Evolutionary conservation across 2,797 vertebrate genomes (phyloP).

Genomic region (Neopelma chrysocephalum): DNA sequence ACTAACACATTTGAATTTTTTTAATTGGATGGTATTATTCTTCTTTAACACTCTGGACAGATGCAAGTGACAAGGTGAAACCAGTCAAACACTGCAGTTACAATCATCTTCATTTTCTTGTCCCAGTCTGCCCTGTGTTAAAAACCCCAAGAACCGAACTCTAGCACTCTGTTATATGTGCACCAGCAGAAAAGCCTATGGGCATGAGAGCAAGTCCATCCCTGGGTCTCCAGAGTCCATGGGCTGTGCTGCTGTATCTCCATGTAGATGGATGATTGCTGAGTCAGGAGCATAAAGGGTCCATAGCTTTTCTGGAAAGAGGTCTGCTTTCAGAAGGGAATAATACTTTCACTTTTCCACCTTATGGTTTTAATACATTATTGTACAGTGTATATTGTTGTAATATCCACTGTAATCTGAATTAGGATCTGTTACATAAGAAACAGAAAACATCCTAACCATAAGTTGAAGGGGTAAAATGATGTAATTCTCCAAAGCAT

Average conservation of each 20-base stretch:
- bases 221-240: background rate
- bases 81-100: background rate
- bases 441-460: conserved; percentile 10
- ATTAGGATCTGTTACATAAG: conserved; percentile 17
- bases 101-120: background rate
- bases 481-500: background rate
- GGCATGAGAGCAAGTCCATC: background rate
- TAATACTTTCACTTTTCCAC: background rate
- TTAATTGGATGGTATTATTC: background rate
- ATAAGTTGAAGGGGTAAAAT: background rate
- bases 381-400: background rate
- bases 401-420: conserved; percentile 3
- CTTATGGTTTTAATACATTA: background rate
- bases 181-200: background rate
- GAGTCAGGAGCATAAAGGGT: background rate
- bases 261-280: background rate
- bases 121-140: background rate
- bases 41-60: background rate
- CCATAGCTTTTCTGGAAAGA: background rate
- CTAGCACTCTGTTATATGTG: background rate
- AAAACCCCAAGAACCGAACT: background rate
- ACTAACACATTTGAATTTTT: background rate
- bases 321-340: background rate
- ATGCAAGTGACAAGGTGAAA: background rate
- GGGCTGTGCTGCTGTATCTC: background rate